These are phyloP conservation scores for Drosophila sucinea DNA, from an alignment of 1,140 invertebrate species.

Conservation along the genomic window DNA sequence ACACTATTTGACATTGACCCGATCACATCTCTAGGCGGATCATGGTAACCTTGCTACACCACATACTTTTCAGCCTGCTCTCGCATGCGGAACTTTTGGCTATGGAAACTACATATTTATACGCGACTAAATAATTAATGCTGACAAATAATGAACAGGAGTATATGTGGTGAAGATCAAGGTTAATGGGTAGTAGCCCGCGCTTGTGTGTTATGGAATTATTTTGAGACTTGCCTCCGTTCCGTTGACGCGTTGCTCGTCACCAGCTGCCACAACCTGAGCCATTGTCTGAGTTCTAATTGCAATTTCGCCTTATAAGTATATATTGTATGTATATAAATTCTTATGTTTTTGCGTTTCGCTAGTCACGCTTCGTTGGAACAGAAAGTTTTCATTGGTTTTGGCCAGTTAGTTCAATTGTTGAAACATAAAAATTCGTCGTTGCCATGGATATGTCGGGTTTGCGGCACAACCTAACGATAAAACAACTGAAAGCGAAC, in stretches of 20 bases:
- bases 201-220: slow-evolving; percentile 9
- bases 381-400: slow-evolving; percentile 11
- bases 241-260: slow-evolving; percentile 35
- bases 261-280: slow-evolving; percentile 33
- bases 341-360: slow-evolving; percentile 22
- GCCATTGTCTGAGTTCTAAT: slow-evolving; percentile 38
- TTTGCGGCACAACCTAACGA: slow-evolving; percentile 73
- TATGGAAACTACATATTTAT: slow-evolving; percentile 11
- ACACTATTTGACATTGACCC: too few species aligned
- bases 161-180: slow-evolving; percentile 43
- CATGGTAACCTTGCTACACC: neutral
- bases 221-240: slow-evolving; percentile 44
- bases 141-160: slow-evolving; percentile 6
- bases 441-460: slow-evolving; percentile 62
- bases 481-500: slow-evolving; percentile 67
- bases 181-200: slow-evolving; percentile 19
- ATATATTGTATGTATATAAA: neutral
- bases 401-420: slow-evolving; percentile 23
- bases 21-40: too few species aligned
- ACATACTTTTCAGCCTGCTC: neutral
- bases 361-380: slow-evolving; percentile 44
- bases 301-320: slow-evolving; percentile 1
- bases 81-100: neutral
- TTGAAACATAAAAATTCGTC: slow-evolving; percentile 37
- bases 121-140: slow-evolving; percentile 39